Evolutionary conservation across 2,113 vertebrate genomes (phyloP), one percentile per base, ranked within the genome.

Genomic region (Forbesichthys agassizii): DNA sequence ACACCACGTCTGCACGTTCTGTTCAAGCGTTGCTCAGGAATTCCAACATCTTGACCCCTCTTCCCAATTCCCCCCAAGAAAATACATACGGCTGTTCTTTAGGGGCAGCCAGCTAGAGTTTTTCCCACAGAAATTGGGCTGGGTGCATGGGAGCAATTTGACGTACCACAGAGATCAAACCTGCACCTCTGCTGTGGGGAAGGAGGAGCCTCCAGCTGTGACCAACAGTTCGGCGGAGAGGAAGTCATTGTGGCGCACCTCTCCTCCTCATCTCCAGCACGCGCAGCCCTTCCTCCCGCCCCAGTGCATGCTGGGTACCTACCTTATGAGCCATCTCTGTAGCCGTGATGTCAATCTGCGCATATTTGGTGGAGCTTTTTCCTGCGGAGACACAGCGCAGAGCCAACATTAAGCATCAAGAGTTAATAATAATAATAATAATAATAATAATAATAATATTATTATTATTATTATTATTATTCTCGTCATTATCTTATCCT

Each of bases 301-400:
- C 89, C 77, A 93, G 92, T 0, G 95, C 96, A 0, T 97, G 97
- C 84, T 88, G 90, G 0, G 91, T 90, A 0, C 96, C 95, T 0
- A 95, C 96, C 57, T 93, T 93, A 76, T 95, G 95, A 0, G 96
- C 96, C 0, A 92, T 95, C 88, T 95, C 95, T 0, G 94, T 97
- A 33, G 96, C 96, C 0, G 84, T 57, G 20, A 96, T 93, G 88
- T 98, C 95, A 0, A 98, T 97, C 84, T 96, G 96, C 0, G 94
- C 95, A 0, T 97, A 98, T 8, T 89, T 90, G 7, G 94, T 94
- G 27, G 92, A 79, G 1, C 92, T 84, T 2, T 90, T 87, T 11
- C 94, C 97, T 98, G 81, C 58, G 5, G 3, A 71, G 57, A 79
- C 20, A 84, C 60, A 70, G 57, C 33, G 68, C 18, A 75, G 18